Conservation (phyloP, 2,888 invertebrate species). For the Merodon equestris region DNA sequence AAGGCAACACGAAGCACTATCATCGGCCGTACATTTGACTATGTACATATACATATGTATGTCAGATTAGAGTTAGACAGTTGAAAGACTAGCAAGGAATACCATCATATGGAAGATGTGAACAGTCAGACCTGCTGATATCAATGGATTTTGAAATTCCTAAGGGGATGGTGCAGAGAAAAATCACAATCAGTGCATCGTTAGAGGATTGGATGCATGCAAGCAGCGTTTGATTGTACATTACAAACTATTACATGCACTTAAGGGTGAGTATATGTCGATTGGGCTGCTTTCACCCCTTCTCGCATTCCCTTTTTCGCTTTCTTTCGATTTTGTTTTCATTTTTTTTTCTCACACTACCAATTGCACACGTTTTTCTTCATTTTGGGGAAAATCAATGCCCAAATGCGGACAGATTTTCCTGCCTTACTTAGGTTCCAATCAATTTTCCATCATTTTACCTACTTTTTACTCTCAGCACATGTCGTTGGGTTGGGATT, state of each 20-base stretch:
- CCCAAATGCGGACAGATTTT: constrained; percentile 50
- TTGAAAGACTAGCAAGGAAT: constrained; percentile 2
- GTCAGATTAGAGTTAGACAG: too few relatives aligned
- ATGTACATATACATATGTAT: too few relatives aligned
- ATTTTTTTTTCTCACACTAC: too few relatives aligned
- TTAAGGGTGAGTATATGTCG: constrained; percentile 6
- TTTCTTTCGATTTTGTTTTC: constrained; percentile 20
- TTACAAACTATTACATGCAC: constrained; percentile 12
- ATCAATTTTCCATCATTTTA: constrained; percentile 28
- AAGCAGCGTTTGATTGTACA: constrained; percentile 33
- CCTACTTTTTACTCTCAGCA: constrained; percentile 53
- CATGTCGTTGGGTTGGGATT: constrained; percentile 26
- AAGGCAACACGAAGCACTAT: constrained; percentile 31
- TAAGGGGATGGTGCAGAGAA: constrained; percentile 38
- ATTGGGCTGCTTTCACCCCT: constrained; percentile 26
- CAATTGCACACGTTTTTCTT: constrained; percentile 46
- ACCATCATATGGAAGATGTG: constrained; percentile 44
- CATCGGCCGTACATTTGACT: constrained; percentile 18
- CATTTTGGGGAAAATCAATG: constrained; percentile 59
- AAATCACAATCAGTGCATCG: constrained; percentile 26
- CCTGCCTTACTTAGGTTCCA: background rate
- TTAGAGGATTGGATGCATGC: constrained; percentile 14
- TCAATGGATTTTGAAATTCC: background rate
- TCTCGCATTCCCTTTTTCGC: background rate
- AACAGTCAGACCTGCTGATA: background rate